Evolutionary conservation across 2,888 invertebrate genomes (phyloP), one percentile per base, ranked within the genome.

Genomic region (Biston betularia): DNA sequence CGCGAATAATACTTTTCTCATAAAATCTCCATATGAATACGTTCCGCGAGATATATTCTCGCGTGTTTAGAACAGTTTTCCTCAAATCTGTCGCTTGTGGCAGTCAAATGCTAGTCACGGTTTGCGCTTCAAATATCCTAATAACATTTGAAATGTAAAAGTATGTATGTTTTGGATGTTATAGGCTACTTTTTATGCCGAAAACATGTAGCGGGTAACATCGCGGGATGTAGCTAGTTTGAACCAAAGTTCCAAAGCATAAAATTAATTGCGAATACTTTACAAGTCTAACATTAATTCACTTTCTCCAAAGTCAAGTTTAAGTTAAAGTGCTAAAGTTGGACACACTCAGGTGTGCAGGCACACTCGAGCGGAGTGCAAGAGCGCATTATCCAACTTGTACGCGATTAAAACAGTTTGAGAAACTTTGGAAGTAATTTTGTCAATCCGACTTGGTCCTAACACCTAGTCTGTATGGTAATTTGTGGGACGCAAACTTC

Each of bases 381-480:
- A 11, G 38, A 1, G 12, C 2, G 58, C 58, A 10, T 40, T 58
- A n/a, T 15, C 14, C 0, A 40, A 57, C 15, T 57, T 57, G 38
- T 35, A 14, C 11, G 24, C 42, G 14, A 58, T 58, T 49, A 38
- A 58, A 46, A 12, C 48, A 48, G 58, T 58, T 58, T 54, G 12
- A 12, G 10, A 33, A 42, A 54, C 7, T 54, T 54, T 48, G 50
- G 45, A 38, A 52, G 12, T 59, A 54, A 45, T 59, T 64, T 56
- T 60, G 61, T 65, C 65, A 56, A n/a, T 57, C 50, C 48, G 52
- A 60, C 52, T 70, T 52, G 34, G 15, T 6, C 15, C 62, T 45
- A 11, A 58, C 52, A 54, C 52, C 42, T 54, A 59, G 58, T 70
- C 50, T 67, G 55, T 62, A 70, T 67, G 70, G 52, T 64, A 67